Percentiles rank a stretch among this genome's conserved stretches.
These are phyloP conservation scores for Menidia beryllina DNA, from an alignment of 2,113 vertebrate species.

Conservation along the genomic window DNA sequence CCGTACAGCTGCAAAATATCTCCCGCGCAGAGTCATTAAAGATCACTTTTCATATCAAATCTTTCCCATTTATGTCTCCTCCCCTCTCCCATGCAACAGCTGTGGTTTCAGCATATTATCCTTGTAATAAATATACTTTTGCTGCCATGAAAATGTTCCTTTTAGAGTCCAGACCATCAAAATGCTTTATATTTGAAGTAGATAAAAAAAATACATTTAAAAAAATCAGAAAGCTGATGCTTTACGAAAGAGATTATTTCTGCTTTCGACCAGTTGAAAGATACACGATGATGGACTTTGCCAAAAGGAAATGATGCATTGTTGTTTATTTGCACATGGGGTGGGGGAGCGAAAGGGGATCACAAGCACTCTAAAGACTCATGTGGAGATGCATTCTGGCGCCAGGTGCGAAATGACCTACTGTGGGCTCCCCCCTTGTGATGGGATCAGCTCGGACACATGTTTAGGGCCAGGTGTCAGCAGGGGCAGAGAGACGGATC, in stretches of 20 bases:
- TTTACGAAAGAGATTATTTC: too few species aligned
- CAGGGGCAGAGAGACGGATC: not conserved
- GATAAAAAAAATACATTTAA: too few species aligned
- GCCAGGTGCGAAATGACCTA: not conserved
- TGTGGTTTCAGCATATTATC: not conserved
- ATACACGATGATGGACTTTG: not conserved
- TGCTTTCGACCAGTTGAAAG: not conserved
- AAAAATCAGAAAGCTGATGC: too few species aligned
- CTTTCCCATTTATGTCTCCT: not conserved
- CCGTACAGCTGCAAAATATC: not conserved
- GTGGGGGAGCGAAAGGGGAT: not conserved
- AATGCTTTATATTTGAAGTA: too few species aligned
- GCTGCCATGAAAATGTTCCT: too few species aligned
- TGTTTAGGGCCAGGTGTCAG: not conserved
- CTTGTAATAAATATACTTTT: too few species aligned
- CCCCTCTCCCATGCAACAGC: not conserved
- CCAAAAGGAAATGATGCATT: not conserved
- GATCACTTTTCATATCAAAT: not conserved
- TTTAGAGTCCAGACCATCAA: too few species aligned
- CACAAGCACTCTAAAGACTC: not conserved
- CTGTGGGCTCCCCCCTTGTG: not conserved
- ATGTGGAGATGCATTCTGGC: not conserved
- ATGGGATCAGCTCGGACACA: not conserved
- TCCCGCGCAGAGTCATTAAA: not conserved
- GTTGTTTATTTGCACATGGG: not conserved